Evolutionary conservation across 1,140 invertebrate species (phyloP).

Genomic region (Agrypnia vestita): DNA sequence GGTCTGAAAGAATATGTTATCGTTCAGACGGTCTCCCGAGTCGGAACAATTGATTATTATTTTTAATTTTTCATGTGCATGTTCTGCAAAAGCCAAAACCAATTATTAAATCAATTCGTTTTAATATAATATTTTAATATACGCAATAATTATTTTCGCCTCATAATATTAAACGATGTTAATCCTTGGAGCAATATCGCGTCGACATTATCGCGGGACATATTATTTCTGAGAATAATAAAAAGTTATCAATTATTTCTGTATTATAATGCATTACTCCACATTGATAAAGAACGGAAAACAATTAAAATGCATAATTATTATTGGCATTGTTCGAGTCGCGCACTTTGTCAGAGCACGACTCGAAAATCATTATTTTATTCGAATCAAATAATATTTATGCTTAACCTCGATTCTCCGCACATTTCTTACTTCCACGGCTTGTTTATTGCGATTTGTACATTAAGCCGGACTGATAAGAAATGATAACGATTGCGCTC

Average conservation of each 20-base stretch:
- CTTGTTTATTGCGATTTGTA: conserved; percentile 53
- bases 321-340: conserved; percentile 13
- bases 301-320: conserved; percentile 43
- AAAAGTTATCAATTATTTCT: conserved; percentile 47
- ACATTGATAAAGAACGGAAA: conserved; percentile 47
- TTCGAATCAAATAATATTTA: conserved; percentile 18
- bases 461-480: conserved; percentile 49
- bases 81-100: conserved; percentile 4
- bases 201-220: conserved; percentile 1
- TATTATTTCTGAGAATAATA: conserved; percentile 28
- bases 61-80: neutral
- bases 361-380: conserved; percentile 25
- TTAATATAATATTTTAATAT: conserved; percentile 15
- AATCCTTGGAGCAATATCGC: neutral
- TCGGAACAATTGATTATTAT: too few relatives aligned
- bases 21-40: too few relatives aligned
- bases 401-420: conserved; percentile 50
- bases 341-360: conserved; percentile 15
- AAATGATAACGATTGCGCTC: conserved; percentile 41
- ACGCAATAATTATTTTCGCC: conserved; percentile 16
- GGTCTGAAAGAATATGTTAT: too few relatives aligned
- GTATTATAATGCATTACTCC: conserved; percentile 41
- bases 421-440: conserved; percentile 38
- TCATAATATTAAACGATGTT: neutral
- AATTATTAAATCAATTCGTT: conserved; percentile 24